phyloP scores from a whole-genome alignment of 1,140 invertebrate genomes.

The Lanistes nyassanus region DNA sequence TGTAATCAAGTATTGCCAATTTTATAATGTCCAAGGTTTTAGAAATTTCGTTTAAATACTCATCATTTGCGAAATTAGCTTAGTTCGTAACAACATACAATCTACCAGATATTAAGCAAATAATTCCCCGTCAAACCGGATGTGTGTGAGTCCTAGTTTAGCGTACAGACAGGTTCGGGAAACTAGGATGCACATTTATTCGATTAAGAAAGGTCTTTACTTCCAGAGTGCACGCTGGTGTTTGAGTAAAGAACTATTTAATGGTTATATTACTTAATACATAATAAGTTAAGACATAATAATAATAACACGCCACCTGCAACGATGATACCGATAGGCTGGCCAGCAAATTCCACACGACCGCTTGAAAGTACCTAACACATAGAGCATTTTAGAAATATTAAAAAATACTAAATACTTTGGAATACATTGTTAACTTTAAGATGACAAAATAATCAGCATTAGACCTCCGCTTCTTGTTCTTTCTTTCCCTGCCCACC shows the following conservation, averaged over 20 bases:
- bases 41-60: too few relatives aligned
- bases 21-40: too few relatives aligned
- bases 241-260: neutral
- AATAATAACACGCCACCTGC: constrained; percentile 61
- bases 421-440: neutral
- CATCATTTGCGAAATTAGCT: too few relatives aligned
- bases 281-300: too few relatives aligned
- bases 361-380: constrained; percentile 68
- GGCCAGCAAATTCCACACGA: constrained; percentile 67
- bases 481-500: neutral
- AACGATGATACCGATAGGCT: constrained; percentile 67
- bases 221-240: neutral
- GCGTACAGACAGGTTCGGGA: neutral
- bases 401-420: neutral
- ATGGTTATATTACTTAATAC: too few relatives aligned
- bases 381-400: constrained; percentile 60
- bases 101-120: too few relatives aligned
- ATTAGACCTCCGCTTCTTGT: neutral
- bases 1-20: too few relatives aligned
- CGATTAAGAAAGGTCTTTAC: neutral
- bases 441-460: neutral
- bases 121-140: too few relatives aligned
- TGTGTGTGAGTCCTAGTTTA: neutral
- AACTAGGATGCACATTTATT: neutral
- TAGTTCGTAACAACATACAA: too few relatives aligned